These are phyloP conservation scores for Xenopus borealis DNA, from an alignment of 2,113 vertebrate genomes.

Conservation along the genomic window DNA sequence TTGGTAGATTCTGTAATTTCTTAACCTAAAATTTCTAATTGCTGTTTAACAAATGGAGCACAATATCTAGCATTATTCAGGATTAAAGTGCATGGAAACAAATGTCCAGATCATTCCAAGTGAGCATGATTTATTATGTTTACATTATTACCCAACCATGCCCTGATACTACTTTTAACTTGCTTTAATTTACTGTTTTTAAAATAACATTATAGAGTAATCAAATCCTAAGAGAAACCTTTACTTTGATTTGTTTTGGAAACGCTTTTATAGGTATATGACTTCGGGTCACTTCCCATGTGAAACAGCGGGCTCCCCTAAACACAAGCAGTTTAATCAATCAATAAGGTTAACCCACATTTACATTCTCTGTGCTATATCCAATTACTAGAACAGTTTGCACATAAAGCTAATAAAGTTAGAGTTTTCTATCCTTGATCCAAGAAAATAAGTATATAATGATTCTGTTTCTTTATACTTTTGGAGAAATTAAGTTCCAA, in stretches of 20 bases:
- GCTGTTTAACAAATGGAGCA: too few species aligned
- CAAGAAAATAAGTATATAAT: slow-evolving; percentile 22
- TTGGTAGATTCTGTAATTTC: too few species aligned
- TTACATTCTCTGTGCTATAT: slow-evolving; percentile 9
- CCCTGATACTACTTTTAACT: neutral
- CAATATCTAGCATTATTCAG: too few species aligned
- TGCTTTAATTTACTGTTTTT: slow-evolving; percentile 5
- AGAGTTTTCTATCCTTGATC: slow-evolving; percentile 23
- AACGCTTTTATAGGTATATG: slow-evolving; percentile 18
- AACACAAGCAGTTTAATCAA: slow-evolving; percentile 38
- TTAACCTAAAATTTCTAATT: too few species aligned
- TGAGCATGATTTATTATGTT: neutral
- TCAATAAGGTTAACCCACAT: slow-evolving; percentile 15
- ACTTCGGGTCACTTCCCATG: slow-evolving; percentile 20
- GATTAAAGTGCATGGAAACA: too few species aligned
- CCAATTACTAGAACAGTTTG: slow-evolving; percentile 20
- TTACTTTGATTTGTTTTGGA: slow-evolving; percentile 25
- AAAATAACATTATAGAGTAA: slow-evolving; percentile 1
- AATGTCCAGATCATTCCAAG: too few species aligned
- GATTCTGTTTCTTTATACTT: neutral
- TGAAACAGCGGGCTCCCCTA: slow-evolving; percentile 24
- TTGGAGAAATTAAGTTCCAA: slow-evolving; percentile 4
- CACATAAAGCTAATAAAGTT: slow-evolving; percentile 38
- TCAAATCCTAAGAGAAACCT: neutral
- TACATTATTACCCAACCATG: neutral